phyloP scores from a whole-genome alignment of 2,797 vertebrate genomes.

The Channa striata region DNA sequence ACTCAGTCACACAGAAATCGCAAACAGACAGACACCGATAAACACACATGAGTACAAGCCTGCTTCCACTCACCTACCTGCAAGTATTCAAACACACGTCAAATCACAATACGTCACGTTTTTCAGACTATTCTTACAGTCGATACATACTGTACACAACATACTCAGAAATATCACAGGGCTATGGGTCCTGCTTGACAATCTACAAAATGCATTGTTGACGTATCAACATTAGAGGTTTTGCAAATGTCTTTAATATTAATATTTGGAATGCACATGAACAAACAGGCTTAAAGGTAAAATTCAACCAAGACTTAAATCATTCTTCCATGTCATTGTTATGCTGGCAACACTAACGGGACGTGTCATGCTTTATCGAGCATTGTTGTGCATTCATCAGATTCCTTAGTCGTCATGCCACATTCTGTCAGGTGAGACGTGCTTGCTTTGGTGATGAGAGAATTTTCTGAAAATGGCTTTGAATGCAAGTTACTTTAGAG shows the following conservation, averaged over 20 bases:
- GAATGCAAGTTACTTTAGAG: background rate
- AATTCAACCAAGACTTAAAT: slow-evolving; percentile 1
- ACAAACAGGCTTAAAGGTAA: slow-evolving; percentile 21
- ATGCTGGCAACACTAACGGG: slow-evolving; percentile 12
- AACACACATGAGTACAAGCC: slow-evolving; percentile 24
- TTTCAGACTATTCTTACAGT: slow-evolving; percentile 24
- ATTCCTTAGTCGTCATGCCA: slow-evolving; percentile 18
- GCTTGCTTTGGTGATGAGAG: background rate
- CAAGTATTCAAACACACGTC: slow-evolving; percentile 27
- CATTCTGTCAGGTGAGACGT: background rate
- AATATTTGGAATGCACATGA: slow-evolving; percentile 32
- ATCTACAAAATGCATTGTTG: slow-evolving; percentile 34
- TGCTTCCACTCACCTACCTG: slow-evolving; percentile 38
- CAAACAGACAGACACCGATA: slow-evolving; percentile 5
- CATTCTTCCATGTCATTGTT: slow-evolving; percentile 5
- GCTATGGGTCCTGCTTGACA: background rate
- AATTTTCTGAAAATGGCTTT: slow-evolving; percentile 19
- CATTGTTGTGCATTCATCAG: slow-evolving; percentile 12
- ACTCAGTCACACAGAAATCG: slow-evolving; percentile 23
- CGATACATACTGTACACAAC: slow-evolving; percentile 16
- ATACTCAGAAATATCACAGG: slow-evolving; percentile 6
- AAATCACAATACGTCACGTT: slow-evolving; percentile 12
- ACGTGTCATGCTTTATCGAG: slow-evolving; percentile 24
- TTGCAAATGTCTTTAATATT: slow-evolving; percentile 21
- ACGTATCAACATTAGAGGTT: slow-evolving; percentile 32